Evolutionary conservation across 2,888 invertebrate species (phyloP), one percentile per base, ranked within the genome.

Genomic region (Lagria hirta): DNA sequence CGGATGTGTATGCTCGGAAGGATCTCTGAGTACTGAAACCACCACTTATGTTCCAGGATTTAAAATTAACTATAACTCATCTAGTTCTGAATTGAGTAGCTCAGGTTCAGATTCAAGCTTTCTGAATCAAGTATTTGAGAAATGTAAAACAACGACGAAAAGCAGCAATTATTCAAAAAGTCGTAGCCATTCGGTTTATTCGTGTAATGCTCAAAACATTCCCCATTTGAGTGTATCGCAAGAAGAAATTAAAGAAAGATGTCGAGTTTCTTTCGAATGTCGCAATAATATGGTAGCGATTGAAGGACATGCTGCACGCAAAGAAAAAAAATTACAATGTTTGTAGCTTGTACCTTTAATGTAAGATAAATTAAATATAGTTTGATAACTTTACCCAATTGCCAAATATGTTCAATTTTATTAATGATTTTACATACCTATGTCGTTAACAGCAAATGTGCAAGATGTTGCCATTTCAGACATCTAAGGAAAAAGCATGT

Each of bases 211-310:
- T 4, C n/a, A 21, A 3, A 21, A 21, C n/a, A 5, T 10, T 21
- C 10, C 21, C 21, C 21, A 21, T n/a, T n/a, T n/a, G n/a, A n/a
- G n/a, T n/a, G n/a, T n/a, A n/a, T n/a, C n/a, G n/a, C n/a, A 7
- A 2, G 26, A 16, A 1, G 28, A 20, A n/a, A 34, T 49, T 10
- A 16, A 12, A 10, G 40, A 43, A 11, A 17, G 50, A 18, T 50
- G 50, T 21, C 20, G 35, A 16, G 23, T 50, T 26, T 16, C 47
- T n/a, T 38, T 36, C 13, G 43, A 33, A 10, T 32, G 41, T 20
- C 22, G 30, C 20, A 45, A 43, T 11, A 40, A 40, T 11, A 32
- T 33, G 22, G 18, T 50, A 4, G 37, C 28, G n/a, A 32, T 50
- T 28, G 50, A 50, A 43, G 50, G 50, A 1, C 32, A 37, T 11